Base-by-base conservation (phyloP, 1,140 invertebrate species). In the Leptestheria dahalacensis region DNA sequence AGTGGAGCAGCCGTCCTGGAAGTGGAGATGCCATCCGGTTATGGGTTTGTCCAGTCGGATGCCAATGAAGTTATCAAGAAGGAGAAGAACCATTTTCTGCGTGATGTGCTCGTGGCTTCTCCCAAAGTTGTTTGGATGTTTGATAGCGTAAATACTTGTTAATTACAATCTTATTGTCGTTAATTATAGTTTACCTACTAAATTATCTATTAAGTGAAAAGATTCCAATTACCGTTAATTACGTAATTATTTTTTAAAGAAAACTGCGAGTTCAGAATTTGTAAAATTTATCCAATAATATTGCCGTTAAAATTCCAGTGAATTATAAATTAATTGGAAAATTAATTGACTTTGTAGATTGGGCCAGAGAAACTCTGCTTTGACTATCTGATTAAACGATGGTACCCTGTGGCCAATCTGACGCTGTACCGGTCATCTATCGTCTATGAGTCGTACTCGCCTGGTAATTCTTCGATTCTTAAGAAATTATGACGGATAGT, bases 361-460 rank as follows among this genome's bases (percentile, higher is more conserved):
- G 68, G 71, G 6, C 61, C 66, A 3, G 66, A 73, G 46, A 68
- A 69, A 68, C 75, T 72, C 0, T 76, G 74, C 59, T 74, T 76
- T 62, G 70, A 74, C 55, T 74, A 74, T 62, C 68, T 69, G 24
- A 72, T 78, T 10, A 70, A 72, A 53, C 66, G 80, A 47, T 82
- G 78, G 76, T 78, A 73, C 65, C 78, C 80, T 3, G 77, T 81
- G 1, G 79, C 79, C 18, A 82, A 82, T 65, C 69, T 77, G 63
- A 78, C 79, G 6, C 68, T 73, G 18, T 72, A 76, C 56, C 72
- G 79, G 63, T 73, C 74, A 62, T 75, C 79, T 26, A 70, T 74
- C 20, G 70, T 81, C 2, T 80, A 78, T 66, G 79, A 81, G 68
- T 73, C 75, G 48, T 79, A 79, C 67, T 74, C 77, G 60, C 76